Evolutionary conservation across 1,140 invertebrate genomes (phyloP), one percentile per base, ranked within the genome.

Genomic region (Druon quercuslanigerum): DNA sequence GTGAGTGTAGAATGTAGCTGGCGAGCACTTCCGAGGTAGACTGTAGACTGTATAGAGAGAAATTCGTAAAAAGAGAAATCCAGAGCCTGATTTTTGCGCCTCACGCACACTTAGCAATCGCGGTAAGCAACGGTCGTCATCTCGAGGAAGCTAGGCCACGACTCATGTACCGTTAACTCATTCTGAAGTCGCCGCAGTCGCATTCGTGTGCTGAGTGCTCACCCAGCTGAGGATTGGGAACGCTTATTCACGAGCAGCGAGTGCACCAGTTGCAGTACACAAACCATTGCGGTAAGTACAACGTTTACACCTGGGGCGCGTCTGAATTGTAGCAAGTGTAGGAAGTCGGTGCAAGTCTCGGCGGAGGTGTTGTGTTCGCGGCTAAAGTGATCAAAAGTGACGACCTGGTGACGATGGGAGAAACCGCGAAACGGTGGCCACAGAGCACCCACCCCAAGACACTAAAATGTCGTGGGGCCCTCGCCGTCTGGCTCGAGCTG

Each of bases 381-480:
- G 52, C 16, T n/a, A 54, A 25, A 25, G 60, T 46, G 25, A 66
- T 2, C n/a, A 54, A 54, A 9, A n/a, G n/a, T 9, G 40, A 66
- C 9, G 9, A 66, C 60, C 25, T 66, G 60, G 60, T 12, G 60
- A 66, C n/a, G 57, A 75, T 77, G 66, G 50, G 77, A 82, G 83
- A 83, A 79, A 83, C 80, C 85, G 86, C 84, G 87, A 87, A 86
- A 86, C 86, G 76, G 83, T 86, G 86, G 87, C 84, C 88, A 87
- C 88, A 87, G 86, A 87, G 89, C 90, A 90, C 87, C 88, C 88
- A 90, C 90, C 90, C 90, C 90, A 89, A 91, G 90, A 91, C 87
- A 91, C 90, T 91, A 91, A 91, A 91, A 90, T 90, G 90, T 91
- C 89, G 89, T 88, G 90, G 88, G 88, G 85, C 87, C 87, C 89